Base-by-base conservation (phyloP, 2,888 invertebrate species). In the Caradrina kadenii region DNA sequence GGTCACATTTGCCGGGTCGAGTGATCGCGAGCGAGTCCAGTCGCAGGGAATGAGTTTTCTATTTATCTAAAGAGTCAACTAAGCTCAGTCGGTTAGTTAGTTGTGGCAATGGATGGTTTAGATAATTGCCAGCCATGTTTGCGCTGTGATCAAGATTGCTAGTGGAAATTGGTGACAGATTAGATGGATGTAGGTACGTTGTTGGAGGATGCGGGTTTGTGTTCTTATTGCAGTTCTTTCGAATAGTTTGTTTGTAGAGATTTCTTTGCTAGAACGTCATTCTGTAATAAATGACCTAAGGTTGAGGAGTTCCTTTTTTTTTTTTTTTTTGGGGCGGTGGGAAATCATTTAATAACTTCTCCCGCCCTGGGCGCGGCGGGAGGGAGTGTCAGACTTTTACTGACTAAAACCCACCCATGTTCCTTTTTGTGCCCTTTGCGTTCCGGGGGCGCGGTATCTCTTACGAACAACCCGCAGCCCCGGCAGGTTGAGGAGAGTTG, bases 1-100 rank as follows among this genome's bases (percentile, higher is more conserved):
- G 73, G 78, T 64, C 74, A 78, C 82, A 85, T 88, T 88, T 84
- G 87, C 87, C 84, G 78, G 87, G 84, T 86, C 85, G 84, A 86
- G 83, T 86, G 88, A 89, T 90, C 86, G 84, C 84, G 69, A 79
- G 58, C 76, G 71, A 70, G 80, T 74, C 71, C 73, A 84, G 80
- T 79, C 82, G 81, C 76, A 79, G 82, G 84, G 81, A 88, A 88
- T 86, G 89, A 90, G 87, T 88, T 88, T 86, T 87, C 87, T 90
- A 88, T 91, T 89, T 90, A 89, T 88, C 87, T 89, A 88, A 89
- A 87, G 86, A 89, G 88, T 87, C 84, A 82, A 84, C 83, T 80
- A 81, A 87, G 87, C 81, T 86, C 79, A 76, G 80, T 72, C 73
- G 64, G 84, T 85, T 81, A 80, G 83, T 86, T 87, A 81, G 85